Percentiles rank a stretch among this genome's conserved stretches.
These are phyloP conservation scores for Elaphurus davidianus DNA, from an alignment of 2,113 vertebrate species.

Conservation along the genomic window DNA sequence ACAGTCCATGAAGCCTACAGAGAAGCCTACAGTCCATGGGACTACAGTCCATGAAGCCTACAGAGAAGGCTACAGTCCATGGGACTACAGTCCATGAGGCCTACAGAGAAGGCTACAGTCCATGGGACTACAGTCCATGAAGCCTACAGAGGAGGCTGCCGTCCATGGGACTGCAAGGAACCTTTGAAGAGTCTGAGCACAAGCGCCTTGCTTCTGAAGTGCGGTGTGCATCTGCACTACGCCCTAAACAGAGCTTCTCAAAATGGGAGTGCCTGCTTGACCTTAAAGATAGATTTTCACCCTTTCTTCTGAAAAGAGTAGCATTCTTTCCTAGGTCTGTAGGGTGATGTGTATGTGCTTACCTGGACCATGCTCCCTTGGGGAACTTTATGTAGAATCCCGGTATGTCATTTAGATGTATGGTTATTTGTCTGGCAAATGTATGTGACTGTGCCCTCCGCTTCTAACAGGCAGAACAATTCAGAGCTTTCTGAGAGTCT, in stretches of 20 bases:
- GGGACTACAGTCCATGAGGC: background rate
- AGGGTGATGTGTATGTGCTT: background rate
- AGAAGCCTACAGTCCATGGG: background rate
- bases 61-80: background rate
- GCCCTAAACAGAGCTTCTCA: background rate
- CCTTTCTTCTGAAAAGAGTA: background rate
- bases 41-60: background rate
- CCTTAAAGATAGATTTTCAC: background rate
- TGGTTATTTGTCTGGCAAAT: background rate
- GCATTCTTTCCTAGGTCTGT: background rate
- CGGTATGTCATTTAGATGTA: background rate
- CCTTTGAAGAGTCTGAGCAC: background rate
- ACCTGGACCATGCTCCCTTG: background rate
- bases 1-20: background rate
- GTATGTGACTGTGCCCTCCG: background rate
- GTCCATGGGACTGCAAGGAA: background rate
- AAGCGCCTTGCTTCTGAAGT: background rate
- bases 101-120: background rate
- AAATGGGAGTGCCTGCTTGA: background rate
- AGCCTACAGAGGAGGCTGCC: background rate
- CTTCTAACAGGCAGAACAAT: background rate
- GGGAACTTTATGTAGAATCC: background rate
- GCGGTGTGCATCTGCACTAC: background rate
- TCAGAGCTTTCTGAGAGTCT: background rate
- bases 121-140: background rate